Evolutionary conservation across 1,140 invertebrate genomes (phyloP).

Genomic region (Papilio dardanus): DNA sequence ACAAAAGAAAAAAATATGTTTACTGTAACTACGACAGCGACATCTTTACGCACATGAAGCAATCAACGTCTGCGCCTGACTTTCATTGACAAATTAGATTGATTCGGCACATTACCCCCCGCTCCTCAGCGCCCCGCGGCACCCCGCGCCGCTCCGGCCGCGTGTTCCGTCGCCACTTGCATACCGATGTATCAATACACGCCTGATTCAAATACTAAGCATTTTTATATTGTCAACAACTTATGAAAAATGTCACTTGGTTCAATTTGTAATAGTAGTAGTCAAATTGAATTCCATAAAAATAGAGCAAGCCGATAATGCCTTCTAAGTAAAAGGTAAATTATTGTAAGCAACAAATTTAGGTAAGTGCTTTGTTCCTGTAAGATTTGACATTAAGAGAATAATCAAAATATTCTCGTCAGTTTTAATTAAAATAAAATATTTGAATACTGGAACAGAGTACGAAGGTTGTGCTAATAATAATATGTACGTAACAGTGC

Average conservation of each 20-base stretch:
- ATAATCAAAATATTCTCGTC: background rate
- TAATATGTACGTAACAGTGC: background rate
- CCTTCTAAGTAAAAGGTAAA: no score
- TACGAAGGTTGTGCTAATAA: background rate
- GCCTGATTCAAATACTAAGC: background rate
- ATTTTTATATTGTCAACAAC: background rate
- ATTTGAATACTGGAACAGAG: background rate
- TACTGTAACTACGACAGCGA: slow-evolving; percentile 28
- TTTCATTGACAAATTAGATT: slow-evolving; percentile 69
- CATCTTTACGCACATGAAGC: slow-evolving; percentile 44
- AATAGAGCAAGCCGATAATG: background rate
- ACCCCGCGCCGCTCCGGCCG: background rate
- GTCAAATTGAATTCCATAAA: no score
- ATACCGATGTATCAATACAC: slow-evolving; percentile 17
- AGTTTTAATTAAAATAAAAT: background rate
- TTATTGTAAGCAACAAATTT: background rate
- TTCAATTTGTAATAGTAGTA: background rate
- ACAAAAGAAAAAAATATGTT: background rate
- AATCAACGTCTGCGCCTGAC: slow-evolving; percentile 55
- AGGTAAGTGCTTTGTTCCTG: background rate
- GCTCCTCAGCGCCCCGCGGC: background rate
- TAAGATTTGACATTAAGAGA: background rate
- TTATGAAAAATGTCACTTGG: background rate
- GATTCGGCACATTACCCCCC: slow-evolving; percentile 56
- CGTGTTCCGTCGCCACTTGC: background rate